These are phyloP conservation scores for Siderastrea radians DNA, from an alignment of 92 coral and sea anemone genomes.

Conservation along the genomic window DNA sequence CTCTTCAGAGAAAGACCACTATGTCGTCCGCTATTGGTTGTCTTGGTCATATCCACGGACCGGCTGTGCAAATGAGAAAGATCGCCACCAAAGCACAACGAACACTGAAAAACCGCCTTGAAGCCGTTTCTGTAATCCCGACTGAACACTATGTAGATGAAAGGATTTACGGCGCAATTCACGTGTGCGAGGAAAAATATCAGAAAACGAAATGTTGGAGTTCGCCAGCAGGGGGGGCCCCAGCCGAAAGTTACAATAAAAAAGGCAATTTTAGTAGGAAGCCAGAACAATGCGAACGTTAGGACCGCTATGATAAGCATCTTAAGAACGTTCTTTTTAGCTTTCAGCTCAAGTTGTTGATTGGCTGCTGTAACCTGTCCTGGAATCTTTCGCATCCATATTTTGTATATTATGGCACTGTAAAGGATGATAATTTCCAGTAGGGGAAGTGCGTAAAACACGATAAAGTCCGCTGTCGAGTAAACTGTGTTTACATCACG, in stretches of 20 bases:
- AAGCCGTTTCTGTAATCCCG: slow-evolving; percentile 38
- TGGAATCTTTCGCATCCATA: slow-evolving; percentile 61
- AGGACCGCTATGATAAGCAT: slow-evolving; percentile 71
- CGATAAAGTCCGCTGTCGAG: slow-evolving; percentile 12
- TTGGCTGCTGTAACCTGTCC: slow-evolving; percentile 57
- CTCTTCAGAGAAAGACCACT: slow-evolving; percentile 3
- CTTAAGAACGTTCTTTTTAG: slow-evolving; percentile 67
- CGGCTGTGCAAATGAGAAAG: slow-evolving; percentile 7
- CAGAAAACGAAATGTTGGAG: slow-evolving; percentile 28
- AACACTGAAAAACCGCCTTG: slow-evolving; percentile 16
- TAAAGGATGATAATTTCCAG: slow-evolving; percentile 65
- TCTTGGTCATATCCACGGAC: slow-evolving; percentile 14
- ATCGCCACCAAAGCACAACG: not conserved
- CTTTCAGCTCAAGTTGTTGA: slow-evolving; percentile 52
- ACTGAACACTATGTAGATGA: slow-evolving; percentile 60
- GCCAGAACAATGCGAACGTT: slow-evolving; percentile 58
- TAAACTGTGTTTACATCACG: slow-evolving; percentile 20
- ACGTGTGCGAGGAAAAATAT: slow-evolving; percentile 37
- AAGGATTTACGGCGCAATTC: slow-evolving; percentile 68
- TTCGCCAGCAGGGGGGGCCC: not conserved
- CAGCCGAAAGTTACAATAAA: not conserved
- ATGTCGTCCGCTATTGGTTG: not conserved
- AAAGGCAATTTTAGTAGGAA: slow-evolving; percentile 5
- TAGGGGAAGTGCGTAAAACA: slow-evolving; percentile 64
- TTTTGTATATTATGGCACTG: slow-evolving; percentile 59